Evolutionary conservation across 2,888 invertebrate genomes (phyloP), one percentile per base, ranked within the genome.

Genomic region (Kuschelorhynchus macadamiae): DNA sequence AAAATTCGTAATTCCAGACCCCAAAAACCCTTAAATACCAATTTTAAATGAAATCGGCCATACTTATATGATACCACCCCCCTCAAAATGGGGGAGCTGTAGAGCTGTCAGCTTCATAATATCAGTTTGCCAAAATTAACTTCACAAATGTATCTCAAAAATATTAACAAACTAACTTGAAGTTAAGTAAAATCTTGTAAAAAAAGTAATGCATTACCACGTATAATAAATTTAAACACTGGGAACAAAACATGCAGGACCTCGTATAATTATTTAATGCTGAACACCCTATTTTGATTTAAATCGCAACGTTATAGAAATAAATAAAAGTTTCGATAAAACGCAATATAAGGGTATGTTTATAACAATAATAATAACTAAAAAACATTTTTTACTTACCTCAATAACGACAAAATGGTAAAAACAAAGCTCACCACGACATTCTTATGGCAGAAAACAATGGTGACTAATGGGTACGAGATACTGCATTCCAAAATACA

Each of bases 371-470:
- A 18, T 44, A 18, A 44, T 44, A 18, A 44, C 16, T 8, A 44
- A 5, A 5, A 44, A 18, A 7, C 3, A 39, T 3, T 14, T 7
- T 39, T 39, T 39, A 39, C 11, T 39, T 39, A 39, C 39, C 39
- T 39, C 39, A 39, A 2, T 39, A 39, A 39, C 39, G 39, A 5
- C 44, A 44, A 44, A 44, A 44, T 2, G 18, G 44, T 11, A 18
- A 17, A 44, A 18, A 44, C 18, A 44, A 44, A 44, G 18, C 18
- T 44, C 44, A 18, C 44, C 11, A 14, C 44, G 18, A 44, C 16
- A 14, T 44, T 44, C 44, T 44, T 44, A 44, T 16, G 44, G 44
- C 44, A 18, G 44, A 14, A 44, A 44, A 44, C 5, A 44, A 44
- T 44, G 8, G 18, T 4, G 44, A 44, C 5, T 44, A 44, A 16